phyloP scores from a whole-genome alignment of 2,797 vertebrate species.

The Pipistrellus pygmaeus region DNA sequence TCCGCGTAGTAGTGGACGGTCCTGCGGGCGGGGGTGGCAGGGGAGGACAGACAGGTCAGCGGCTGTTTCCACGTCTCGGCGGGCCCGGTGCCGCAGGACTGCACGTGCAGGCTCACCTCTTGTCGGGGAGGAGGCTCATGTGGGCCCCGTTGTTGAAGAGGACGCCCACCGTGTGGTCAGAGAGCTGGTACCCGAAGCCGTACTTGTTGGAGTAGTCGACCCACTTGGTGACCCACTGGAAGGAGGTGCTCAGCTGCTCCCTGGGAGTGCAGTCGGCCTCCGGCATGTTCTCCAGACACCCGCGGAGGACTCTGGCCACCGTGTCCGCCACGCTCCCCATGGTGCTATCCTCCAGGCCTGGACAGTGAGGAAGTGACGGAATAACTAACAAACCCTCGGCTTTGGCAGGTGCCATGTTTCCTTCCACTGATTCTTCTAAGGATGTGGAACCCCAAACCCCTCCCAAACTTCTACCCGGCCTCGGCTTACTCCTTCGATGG shows the following conservation, averaged over 20 bases:
- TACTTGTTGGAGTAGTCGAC: constrained; percentile 99
- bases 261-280: constrained; percentile 94
- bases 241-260: constrained; percentile 90
- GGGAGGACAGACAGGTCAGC: not conserved
- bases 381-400: not conserved
- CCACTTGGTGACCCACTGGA: constrained; percentile 99
- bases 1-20: constrained; percentile 98
- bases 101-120: constrained; percentile 91
- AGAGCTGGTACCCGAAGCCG: constrained; percentile 99
- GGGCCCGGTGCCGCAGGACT: not conserved
- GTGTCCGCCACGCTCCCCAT: constrained; percentile 96
- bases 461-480: not conserved
- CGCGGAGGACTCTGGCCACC: constrained; percentile 94
- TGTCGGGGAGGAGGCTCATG: constrained; percentile 98
- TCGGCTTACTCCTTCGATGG: not conserved
- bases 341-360: constrained; percentile 96
- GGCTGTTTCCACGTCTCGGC: not conserved
- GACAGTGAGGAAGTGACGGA: constrained; percentile 39
- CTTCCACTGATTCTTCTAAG: not conserved
- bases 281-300: constrained; percentile 97
- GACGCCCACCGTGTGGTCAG: constrained; percentile 97
- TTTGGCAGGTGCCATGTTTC: not conserved
- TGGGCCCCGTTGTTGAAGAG: constrained; percentile 99
- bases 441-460: not conserved
- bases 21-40: constrained; percentile 83